Percentiles rank a stretch among this genome's conserved stretches.
Evolutionary conservation across 23 tunicate genomes (phyloP).

Genomic region (Aplidium turbinatum): DNA sequence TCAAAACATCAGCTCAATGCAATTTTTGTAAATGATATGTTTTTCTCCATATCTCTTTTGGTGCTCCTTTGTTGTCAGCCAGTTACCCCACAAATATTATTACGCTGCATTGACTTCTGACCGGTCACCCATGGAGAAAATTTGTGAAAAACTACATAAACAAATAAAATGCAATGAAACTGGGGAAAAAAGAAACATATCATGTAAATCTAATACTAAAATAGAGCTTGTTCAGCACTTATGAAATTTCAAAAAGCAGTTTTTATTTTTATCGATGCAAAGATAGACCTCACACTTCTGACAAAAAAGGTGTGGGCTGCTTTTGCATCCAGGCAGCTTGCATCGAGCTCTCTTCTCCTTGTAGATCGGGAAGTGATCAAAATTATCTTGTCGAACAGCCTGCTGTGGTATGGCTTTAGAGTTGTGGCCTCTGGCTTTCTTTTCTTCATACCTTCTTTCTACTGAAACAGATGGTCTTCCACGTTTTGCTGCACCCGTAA

Average conservation of each 20-base stretch:
- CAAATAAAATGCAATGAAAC: no score
- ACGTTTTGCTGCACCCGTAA: not conserved
- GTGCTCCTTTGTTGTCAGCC: no score
- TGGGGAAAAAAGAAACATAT: no score
- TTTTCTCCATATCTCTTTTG: no score
- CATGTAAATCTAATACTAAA: no score
- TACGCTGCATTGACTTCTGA: no score
- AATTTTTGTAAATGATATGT: no score
- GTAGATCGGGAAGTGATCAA: slow-evolving; percentile 15
- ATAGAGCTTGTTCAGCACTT: not conserved
- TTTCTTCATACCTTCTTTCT: slow-evolving; percentile 2
- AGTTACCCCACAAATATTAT: no score
- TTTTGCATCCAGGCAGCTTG: slow-evolving; percentile 1
- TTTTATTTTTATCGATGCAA: slow-evolving; percentile 19
- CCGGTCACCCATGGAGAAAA: no score
- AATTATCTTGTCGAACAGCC: slow-evolving; percentile 1
- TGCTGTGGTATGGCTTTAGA: slow-evolving; percentile 10
- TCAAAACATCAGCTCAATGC: no score
- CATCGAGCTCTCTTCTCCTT: slow-evolving; percentile 15
- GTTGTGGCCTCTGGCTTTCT: slow-evolving; percentile 20
- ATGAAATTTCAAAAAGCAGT: slow-evolving; percentile 17
- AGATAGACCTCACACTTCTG: slow-evolving; percentile 17
- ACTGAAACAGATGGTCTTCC: slow-evolving; percentile 19
- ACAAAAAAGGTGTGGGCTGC: slow-evolving; percentile 7
- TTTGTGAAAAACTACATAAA: no score